These are phyloP conservation scores for Chlamydotis undulata DNA, from an alignment of 2,113 vertebrate species.

Conservation along the genomic window DNA sequence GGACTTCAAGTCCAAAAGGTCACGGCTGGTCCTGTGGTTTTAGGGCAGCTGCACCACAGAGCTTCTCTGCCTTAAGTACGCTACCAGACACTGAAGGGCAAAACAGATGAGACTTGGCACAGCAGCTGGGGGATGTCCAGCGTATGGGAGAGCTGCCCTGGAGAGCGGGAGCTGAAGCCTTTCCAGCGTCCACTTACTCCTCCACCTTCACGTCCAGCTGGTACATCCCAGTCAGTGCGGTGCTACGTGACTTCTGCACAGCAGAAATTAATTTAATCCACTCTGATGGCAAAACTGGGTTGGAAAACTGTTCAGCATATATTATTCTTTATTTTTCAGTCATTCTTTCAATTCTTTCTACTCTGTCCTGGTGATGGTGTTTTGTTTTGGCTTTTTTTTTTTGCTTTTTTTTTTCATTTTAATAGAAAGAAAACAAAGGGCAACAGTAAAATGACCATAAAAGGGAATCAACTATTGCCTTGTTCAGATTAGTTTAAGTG, in stretches of 20 bases:
- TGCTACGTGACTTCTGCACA: background rate
- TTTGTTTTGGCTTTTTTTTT: too few relatives aligned
- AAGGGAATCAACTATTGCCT: background rate
- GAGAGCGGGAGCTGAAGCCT: background rate
- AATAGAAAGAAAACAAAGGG: background rate
- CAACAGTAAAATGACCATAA: background rate
- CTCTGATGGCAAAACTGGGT: background rate
- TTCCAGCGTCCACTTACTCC: background rate
- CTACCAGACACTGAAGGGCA: background rate
- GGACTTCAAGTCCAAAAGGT: background rate
- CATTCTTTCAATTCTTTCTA: background rate
- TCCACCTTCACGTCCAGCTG: background rate
- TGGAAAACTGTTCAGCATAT: background rate
- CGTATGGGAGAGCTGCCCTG: background rate
- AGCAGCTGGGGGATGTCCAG: background rate
- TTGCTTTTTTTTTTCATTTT: accelerated
- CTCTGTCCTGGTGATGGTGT: accelerated
- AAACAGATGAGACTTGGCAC: background rate
- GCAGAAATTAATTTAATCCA: background rate
- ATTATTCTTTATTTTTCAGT: background rate
- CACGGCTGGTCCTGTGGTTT: background rate
- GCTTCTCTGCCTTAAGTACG: accelerated
- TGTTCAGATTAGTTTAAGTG: background rate
- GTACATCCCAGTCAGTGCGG: background rate
- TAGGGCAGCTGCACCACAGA: background rate